Base-by-base conservation (phyloP, 2,888 invertebrate genomes). In the Hoplodrina blanda region DNA sequence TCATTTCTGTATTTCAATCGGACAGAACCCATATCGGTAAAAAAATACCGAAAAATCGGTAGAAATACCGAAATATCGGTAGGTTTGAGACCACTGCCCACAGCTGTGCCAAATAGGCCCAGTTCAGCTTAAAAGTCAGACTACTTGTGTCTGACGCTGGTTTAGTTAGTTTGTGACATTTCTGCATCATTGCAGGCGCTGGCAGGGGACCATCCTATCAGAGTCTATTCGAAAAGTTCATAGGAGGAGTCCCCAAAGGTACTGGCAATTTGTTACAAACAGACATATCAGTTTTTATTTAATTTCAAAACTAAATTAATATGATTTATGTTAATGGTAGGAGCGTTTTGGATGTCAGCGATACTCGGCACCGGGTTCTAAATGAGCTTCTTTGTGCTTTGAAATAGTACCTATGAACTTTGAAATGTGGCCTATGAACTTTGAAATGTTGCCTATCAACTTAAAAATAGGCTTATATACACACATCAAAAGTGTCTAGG, bases 151-250 rank as follows among this genome's bases (percentile, higher is more conserved):
- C 25, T 25, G 25, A 25, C 25, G 25, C 25, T 33, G 6, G 6
- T 33, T 41, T 62, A 64, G 65, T 63, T 64, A 61, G 76, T 33
- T 63, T 71, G 70, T 78, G 66, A 77, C 52, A 76, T 64, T 77
- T 82, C 55, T 80, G 66, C 79, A 59, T 69, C 70, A 73, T 94
- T 93, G 85, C 94, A 94, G 94, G 91, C 78, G 80, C 79, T 63
- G 82, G 75, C 81, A 78, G 77, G 69, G 84, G 62, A 33, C 73
- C 76, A 59, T 77, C 82, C 44, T 94, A 85, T 88, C 94, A 93
- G 83, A 87, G 89, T 37, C 83, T 91, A 53, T 94, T 91, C 78
- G 93, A 94, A 90, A 88, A 88, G 62, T 94, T 94, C 91, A 73
- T 92, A 76, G 82, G 75, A 78, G 84, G 81, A 72, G 53, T 68